A percentile compares a stretch with the other conserved stretches of the same genome.
Conservation (phyloP, 1,140 invertebrate genomes). For the Drosophila burlai region DNA sequence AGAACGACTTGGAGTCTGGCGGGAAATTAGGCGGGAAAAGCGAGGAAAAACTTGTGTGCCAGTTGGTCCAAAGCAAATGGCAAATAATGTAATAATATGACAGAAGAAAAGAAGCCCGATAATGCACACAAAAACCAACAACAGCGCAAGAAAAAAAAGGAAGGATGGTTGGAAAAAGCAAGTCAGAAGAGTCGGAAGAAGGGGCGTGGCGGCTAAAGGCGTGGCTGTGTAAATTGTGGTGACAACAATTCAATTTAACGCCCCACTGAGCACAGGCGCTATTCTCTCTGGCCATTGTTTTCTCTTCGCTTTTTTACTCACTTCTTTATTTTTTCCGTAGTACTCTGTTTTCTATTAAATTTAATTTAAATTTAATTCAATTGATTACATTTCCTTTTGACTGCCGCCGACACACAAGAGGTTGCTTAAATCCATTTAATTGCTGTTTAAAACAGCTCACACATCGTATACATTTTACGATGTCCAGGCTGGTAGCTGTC, state of each 20-base stretch:
- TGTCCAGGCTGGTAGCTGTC: slow-evolving; percentile 33
- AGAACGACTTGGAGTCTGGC: slow-evolving; percentile 4
- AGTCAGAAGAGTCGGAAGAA: not conserved
- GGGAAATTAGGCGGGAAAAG: slow-evolving; percentile 43
- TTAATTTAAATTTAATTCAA: slow-evolving; percentile 46
- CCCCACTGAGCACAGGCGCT: slow-evolving; percentile 57
- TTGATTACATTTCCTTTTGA: slow-evolving; percentile 44
- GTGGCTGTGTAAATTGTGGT: slow-evolving; percentile 58
- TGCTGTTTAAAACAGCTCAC: slow-evolving; percentile 10
- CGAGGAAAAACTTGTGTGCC: slow-evolving; percentile 18
- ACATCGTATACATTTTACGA: slow-evolving; percentile 2
- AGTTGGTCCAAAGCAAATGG: slow-evolving; percentile 60
- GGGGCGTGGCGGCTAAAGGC: slow-evolving; percentile 5
- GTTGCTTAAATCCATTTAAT: slow-evolving; percentile 27
- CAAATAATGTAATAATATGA: slow-evolving; percentile 76
- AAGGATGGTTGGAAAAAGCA: slow-evolving; percentile 6
- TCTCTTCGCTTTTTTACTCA: slow-evolving; percentile 15
- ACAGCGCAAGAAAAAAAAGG: slow-evolving; percentile 8
- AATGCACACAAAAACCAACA: slow-evolving; percentile 36
- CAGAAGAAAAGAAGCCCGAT: slow-evolving; percentile 44
- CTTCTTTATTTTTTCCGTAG: slow-evolving; percentile 10
- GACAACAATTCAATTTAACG: slow-evolving; percentile 82
- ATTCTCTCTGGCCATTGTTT: slow-evolving; percentile 38
- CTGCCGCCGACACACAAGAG: slow-evolving; percentile 9
- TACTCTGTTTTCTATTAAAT: slow-evolving; percentile 44